Evolutionary conservation across 1,140 invertebrate species (phyloP).

Genomic region (Pararge aegeria): DNA sequence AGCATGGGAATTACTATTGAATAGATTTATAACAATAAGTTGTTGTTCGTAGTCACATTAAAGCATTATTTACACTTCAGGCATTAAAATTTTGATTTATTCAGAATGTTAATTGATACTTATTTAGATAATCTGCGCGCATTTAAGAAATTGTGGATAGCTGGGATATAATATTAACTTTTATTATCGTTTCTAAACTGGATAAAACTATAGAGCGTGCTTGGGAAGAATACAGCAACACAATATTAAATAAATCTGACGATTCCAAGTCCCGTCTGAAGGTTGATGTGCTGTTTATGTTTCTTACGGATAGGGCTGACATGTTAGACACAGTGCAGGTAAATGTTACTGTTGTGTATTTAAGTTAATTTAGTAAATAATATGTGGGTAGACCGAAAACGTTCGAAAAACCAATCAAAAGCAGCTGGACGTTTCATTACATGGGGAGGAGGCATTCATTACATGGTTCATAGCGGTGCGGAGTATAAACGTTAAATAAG

Average conservation of each 20-base stretch:
- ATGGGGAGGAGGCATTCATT: no score
- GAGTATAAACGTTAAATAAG: no score
- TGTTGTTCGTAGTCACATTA: constrained; percentile 30
- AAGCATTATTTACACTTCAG: constrained; percentile 27
- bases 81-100: constrained; percentile 2
- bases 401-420: no score
- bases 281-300: constrained; percentile 1
- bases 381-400: no score
- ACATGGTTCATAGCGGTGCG: no score
- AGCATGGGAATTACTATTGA: constrained; percentile 26
- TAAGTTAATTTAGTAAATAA: no score
- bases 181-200: constrained; percentile 8
- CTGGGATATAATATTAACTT: constrained; percentile 12
- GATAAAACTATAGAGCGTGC: constrained; percentile 11
- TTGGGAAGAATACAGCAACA: constrained; percentile 9
- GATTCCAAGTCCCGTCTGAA: neutral
- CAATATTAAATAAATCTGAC: neutral
- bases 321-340: neutral
- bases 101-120: no score
- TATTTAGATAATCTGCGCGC: constrained; percentile 9
- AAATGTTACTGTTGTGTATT: no score
- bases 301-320: neutral
- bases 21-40: constrained; percentile 27
- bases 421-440: no score
- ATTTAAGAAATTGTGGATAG: constrained; percentile 8